Base-by-base conservation (phyloP, 2,113 vertebrate genomes). In the Noctilio leporinus region DNA sequence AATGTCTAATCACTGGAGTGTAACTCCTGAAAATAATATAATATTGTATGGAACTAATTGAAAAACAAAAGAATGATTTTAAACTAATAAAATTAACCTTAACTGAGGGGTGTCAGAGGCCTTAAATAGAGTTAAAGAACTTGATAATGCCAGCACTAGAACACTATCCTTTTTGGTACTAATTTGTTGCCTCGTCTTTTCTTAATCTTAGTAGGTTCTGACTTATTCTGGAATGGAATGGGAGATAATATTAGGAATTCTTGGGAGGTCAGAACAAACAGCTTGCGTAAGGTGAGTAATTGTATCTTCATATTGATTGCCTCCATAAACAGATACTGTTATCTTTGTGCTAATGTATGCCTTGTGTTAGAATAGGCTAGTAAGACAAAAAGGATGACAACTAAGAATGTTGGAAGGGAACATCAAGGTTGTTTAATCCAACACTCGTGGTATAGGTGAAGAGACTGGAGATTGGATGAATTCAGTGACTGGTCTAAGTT, bases 221-320 rank as follows among this genome's bases (percentile, higher is more conserved):
- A 92, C 77, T 97, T 98, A 69, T 99, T 99, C 96, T 99, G 98
- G 96, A 98, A 98, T 35, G 95, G 97, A 3, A 65, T 89, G 40
- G 98, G 98, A 40, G 97, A 98, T 55, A 97, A 97, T 92, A 97
- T 99, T 92, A 98, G 93, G 95, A 98, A 98, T 40, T 69, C 94
- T 47, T 99, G 99, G 99, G 99, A 99, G 96, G 97, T 98, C 70
- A 98, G 97, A 93, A 98, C 94, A 94, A 93, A 73, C 47, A 90
- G 12, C 77, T 94, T 99, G 83, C 97, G 98, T 28, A 97, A 98
- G 97, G 98, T 99, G 93, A 98, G 97, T 97, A 22, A 81, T 64
- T 86, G 0, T 64, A 55, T 49, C 14, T 62, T 40, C 22, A 33
- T 64, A 33, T 49, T 84, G 33, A 35, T 43, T 84, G 33, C 77